Conservation (phyloP, 2,113 vertebrate genomes). For the Synodontis membranacea region DNA sequence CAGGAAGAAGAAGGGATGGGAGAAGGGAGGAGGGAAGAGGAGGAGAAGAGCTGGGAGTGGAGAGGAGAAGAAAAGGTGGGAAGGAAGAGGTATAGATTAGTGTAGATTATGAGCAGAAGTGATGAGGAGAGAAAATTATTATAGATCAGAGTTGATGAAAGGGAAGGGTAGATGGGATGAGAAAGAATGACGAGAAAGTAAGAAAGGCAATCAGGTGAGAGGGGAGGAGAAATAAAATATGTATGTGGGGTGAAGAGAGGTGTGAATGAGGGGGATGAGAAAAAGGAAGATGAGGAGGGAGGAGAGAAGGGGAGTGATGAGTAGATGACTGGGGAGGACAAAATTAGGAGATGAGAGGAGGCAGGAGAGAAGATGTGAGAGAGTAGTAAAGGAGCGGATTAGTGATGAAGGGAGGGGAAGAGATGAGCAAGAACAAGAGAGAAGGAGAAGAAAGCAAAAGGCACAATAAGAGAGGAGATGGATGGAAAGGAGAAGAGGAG, state of each 20-base stretch:
- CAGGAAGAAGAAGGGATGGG: neutral
- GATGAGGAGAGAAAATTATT: neutral
- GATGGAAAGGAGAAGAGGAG: neutral
- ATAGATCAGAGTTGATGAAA: neutral
- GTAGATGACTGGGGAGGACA: neutral
- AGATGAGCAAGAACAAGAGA: no score
- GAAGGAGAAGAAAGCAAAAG: no score
- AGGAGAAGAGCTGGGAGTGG: neutral
- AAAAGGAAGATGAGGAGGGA: neutral
- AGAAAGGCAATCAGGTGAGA: neutral
- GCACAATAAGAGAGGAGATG: neutral
- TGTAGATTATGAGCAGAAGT: neutral
- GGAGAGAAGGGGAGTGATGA: neutral
- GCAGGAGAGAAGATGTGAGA: neutral
- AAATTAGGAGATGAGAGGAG: neutral
- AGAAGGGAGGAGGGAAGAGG: neutral
- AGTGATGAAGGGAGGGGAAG: neutral
- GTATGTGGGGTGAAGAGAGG: neutral
- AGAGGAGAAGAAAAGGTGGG: no score
- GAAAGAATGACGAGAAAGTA: neutral
- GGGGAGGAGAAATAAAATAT: neutral
- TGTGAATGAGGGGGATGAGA: neutral
- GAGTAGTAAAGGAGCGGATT: neutral
- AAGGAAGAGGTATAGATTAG: no score
- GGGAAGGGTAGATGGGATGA: neutral